phyloP scores from a whole-genome alignment of 92 coral and sea anemone species.

The Parazoanthus swiftii region DNA sequence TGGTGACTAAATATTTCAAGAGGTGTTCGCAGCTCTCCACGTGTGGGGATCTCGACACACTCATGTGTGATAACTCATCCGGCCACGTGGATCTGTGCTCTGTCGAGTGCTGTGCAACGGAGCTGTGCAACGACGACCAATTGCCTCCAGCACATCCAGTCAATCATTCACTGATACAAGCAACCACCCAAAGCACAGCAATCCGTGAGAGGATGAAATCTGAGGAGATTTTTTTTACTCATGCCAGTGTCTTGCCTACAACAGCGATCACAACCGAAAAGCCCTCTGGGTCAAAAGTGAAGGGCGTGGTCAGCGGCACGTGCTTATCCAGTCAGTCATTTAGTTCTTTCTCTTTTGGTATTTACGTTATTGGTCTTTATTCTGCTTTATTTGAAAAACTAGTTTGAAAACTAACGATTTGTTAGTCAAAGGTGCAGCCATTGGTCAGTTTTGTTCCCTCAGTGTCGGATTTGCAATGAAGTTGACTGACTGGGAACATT shows the following conservation, averaged over 20 bases:
- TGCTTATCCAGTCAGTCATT: background rate
- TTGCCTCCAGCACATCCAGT: constrained; percentile 18
- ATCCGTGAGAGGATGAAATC: background rate
- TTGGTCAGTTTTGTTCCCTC: no score
- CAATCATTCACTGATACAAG: background rate
- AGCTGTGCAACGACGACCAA: constrained; percentile 59
- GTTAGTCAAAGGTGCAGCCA: no score
- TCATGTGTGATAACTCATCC: constrained; percentile 18
- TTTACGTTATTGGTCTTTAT: background rate
- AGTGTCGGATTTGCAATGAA: no score
- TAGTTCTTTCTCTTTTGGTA: background rate
- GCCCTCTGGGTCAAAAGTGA: background rate
- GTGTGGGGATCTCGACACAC: background rate
- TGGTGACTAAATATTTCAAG: constrained; percentile 25
- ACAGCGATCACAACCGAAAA: background rate
- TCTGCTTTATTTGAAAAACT: background rate
- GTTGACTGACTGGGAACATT: no score
- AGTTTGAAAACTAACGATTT: background rate
- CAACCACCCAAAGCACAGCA: background rate
- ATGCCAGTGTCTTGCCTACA: background rate
- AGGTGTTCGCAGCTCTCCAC: constrained; percentile 26
- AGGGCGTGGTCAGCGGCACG: background rate
- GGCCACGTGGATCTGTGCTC: constrained; percentile 41
- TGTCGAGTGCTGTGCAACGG: constrained; percentile 60
- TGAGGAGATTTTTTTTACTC: background rate